Evolutionary conservation across 37 sponge, comb jelly and placozoan species (phyloP).

Genomic region (Aplysina aerophoba): DNA sequence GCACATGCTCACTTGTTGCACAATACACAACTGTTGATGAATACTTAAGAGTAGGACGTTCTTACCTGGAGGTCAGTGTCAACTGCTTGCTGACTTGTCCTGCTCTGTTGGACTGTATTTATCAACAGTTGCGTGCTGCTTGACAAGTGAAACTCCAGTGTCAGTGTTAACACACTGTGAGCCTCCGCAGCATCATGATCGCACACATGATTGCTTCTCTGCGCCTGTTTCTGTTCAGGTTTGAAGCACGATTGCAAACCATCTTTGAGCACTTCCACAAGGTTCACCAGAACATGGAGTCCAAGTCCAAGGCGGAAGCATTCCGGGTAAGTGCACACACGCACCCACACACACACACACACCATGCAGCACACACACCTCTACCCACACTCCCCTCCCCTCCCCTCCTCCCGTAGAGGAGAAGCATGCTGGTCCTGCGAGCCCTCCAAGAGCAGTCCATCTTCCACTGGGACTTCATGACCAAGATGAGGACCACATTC

Average conservation of each 20-base stretch:
- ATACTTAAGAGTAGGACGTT: too few species aligned
- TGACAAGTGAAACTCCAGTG: too few species aligned
- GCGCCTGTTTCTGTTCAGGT: conserved; percentile 43
- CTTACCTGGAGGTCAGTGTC: neutral
- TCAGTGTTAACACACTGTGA: too few species aligned
- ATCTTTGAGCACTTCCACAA: conserved; percentile 76
- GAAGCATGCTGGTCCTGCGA: conserved; percentile 73
- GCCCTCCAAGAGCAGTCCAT: conserved; percentile 83
- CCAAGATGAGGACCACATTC: conserved; percentile 77
- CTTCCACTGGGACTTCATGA: conserved; percentile 81
- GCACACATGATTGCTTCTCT: neutral
- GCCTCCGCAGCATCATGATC: too few species aligned
- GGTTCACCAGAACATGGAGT: conserved; percentile 50
- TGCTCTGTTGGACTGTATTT: too few species aligned
- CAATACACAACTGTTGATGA: too few species aligned
- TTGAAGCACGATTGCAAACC: conserved; percentile 60
- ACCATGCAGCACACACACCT: neutral
- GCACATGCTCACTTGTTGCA: neutral
- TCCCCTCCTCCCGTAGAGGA: conserved; percentile 43
- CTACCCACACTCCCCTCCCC: neutral
- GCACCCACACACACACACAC: neutral
- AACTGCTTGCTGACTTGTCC: neutral
- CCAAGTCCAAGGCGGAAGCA: conserved; percentile 72
- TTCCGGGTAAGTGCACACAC: conserved; percentile 54
- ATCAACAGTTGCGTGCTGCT: too few species aligned